Evolutionary conservation across 2,113 vertebrate genomes (phyloP), one percentile per base, ranked within the genome.

Genomic region (Sarotherodon lohbergeri): DNA sequence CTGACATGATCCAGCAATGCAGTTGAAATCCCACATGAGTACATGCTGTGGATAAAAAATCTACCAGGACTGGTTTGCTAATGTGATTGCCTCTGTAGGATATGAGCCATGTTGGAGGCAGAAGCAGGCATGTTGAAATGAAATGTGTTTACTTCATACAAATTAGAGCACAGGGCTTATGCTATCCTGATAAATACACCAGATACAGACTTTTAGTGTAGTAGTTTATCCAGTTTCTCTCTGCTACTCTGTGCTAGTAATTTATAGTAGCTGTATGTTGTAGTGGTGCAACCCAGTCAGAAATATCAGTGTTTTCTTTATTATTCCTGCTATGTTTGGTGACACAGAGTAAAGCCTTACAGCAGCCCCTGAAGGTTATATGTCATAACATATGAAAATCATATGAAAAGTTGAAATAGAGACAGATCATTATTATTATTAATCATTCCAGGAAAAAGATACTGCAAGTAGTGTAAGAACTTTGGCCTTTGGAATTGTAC

Each of bases 51-150:
- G 76, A 86, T 84, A 63, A 29, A 78, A 86, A 91, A 82, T 84
- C 84, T 90, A 80, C 55, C 79, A 89, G 88, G 81, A 83, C 17
- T 54, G 59, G 36, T 43, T 80, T 78, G 63, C 81, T 94, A 91
- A 91, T 93, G 79, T 85, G 86, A 92, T 90, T 90, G 82, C 39
- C 41, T 85, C n/a, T 78, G 27, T 57, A 57, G 80, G 78, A 83
- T 73, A 80, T 54, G 7, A 41, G 79, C 24, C 82, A 88, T 43
- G 84, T 78, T 68, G 63, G 81, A 90, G 29, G 41, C 66, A 92
- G 46, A 82, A 24, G 39, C 39, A 36, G 73, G 16, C 13, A 46
- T 57, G 41, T 84, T 85, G 76, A 90, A 43, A 89, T 84, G 41
- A 90, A 50, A 84, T 61, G 39, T 34, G 68, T 13, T 71, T 57